Percentiles rank a stretch among this genome's conserved stretches.
phyloP scores from a whole-genome alignment of 2,888 invertebrate genomes.

The Nipponacmea schrenckii region DNA sequence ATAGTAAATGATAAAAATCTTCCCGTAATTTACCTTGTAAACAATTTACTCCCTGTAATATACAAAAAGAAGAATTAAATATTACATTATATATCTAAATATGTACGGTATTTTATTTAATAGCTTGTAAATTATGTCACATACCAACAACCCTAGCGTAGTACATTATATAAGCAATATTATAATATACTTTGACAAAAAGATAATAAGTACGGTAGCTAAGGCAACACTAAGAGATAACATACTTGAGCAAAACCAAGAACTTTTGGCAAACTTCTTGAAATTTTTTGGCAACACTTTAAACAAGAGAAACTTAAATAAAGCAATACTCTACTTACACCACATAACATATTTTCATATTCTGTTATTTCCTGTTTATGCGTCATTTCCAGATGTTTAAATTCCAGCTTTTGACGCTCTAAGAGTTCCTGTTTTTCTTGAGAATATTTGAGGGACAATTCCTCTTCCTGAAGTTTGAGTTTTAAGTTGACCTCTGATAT shows the following conservation, averaged over 20 bases:
- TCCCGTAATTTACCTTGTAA: slow-evolving; percentile 47
- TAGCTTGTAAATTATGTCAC: no score
- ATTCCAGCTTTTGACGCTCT: slow-evolving; percentile 21
- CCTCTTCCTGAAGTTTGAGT: slow-evolving; percentile 35
- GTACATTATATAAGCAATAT: no score
- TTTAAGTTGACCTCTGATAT: slow-evolving; percentile 27
- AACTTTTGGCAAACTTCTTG: no score
- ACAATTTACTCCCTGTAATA: slow-evolving; percentile 43
- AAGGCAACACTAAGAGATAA: no score
- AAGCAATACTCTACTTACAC: slow-evolving; percentile 8
- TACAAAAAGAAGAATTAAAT: no score
- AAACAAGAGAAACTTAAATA: no score
- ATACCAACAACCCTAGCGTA: no score
- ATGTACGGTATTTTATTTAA: background rate
- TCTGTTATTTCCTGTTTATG: slow-evolving; percentile 14
- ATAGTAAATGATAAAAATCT: slow-evolving; percentile 44
- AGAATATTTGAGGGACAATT: slow-evolving; percentile 31
- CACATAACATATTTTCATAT: slow-evolving; percentile 13
- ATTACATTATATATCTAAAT: background rate
- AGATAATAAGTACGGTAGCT: no score
- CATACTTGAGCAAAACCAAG: no score
- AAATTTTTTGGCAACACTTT: no score
- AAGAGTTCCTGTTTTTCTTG: slow-evolving; percentile 31
- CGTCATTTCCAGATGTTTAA: slow-evolving; percentile 19
- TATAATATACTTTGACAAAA: no score